Conservation (phyloP, 1,140 invertebrate species). For the Lamellibrachia luymesi region DNA sequence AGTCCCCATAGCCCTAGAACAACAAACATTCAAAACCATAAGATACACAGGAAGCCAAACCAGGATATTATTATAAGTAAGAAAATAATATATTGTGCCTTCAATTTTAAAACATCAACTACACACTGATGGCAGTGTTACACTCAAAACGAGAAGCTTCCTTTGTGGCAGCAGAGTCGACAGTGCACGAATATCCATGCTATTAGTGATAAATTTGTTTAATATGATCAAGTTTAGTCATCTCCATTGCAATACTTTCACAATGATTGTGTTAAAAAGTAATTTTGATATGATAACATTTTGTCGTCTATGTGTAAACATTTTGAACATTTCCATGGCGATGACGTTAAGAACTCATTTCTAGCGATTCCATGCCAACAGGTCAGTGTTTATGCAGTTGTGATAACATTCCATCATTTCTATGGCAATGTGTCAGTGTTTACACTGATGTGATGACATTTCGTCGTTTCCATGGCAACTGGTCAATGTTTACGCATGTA, state of each 20-base stretch:
- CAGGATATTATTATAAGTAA: not conserved
- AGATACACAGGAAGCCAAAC: not conserved
- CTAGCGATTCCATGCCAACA: not conserved
- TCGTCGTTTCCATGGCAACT: not conserved
- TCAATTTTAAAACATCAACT: not conserved
- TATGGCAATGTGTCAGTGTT: not conserved
- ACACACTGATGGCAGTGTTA: not conserved
- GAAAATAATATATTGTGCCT: not conserved
- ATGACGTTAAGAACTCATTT: too few relatives aligned
- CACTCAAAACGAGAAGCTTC: not conserved
- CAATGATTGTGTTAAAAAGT: not conserved
- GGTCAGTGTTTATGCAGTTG: not conserved
- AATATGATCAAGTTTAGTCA: not conserved
- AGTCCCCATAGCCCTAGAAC: not conserved
- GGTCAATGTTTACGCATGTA: not conserved
- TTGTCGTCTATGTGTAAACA: not conserved
- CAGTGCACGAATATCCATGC: not conserved
- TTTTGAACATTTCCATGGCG: too few relatives aligned
- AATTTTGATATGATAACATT: not conserved
- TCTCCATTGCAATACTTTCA: not conserved
- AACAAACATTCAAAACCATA: not conserved
- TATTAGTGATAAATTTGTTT: not conserved
- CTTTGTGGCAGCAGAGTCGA: not conserved
- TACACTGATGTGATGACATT: not conserved
- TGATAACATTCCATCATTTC: too few relatives aligned